A percentile compares a stretch with the other conserved stretches of the same genome.
phyloP scores from a whole-genome alignment of 1,140 invertebrate genomes.

The Radopholus similis region DNA sequence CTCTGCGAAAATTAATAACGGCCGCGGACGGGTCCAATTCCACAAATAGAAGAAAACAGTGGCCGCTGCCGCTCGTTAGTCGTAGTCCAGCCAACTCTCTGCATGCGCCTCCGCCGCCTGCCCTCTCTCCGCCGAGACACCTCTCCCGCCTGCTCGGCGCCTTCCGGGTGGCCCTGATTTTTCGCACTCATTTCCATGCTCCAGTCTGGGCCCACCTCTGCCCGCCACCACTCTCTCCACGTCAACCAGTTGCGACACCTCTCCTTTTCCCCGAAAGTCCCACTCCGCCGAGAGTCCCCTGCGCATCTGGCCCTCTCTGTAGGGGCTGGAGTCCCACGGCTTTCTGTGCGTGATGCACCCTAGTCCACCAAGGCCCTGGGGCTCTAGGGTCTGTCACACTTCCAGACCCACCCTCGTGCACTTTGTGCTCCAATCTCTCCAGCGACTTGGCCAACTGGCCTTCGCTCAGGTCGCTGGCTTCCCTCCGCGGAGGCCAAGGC shows the following conservation, averaged over 20 bases:
- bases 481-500: neutral
- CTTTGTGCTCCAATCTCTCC: neutral
- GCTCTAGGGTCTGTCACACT: neutral
- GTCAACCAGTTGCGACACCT: neutral
- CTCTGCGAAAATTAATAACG: no score
- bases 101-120: neutral
- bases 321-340: constrained; percentile 7
- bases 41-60: neutral
- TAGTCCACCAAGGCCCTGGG: neutral
- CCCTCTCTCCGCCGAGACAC: neutral
- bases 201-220: neutral
- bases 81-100: neutral
- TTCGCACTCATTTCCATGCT: neutral
- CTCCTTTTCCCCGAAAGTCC: neutral
- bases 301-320: neutral
- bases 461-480: neutral
- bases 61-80: neutral
- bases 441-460: neutral
- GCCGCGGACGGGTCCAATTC: neutral
- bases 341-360: constrained; percentile 13
- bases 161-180: neutral
- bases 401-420: neutral
- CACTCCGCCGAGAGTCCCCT: neutral
- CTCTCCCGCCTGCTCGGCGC: neutral
- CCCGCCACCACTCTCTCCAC: neutral